phyloP scores from a whole-genome alignment of 1,140 invertebrate genomes.

The Macrotrachela quadricornifera region DNA sequence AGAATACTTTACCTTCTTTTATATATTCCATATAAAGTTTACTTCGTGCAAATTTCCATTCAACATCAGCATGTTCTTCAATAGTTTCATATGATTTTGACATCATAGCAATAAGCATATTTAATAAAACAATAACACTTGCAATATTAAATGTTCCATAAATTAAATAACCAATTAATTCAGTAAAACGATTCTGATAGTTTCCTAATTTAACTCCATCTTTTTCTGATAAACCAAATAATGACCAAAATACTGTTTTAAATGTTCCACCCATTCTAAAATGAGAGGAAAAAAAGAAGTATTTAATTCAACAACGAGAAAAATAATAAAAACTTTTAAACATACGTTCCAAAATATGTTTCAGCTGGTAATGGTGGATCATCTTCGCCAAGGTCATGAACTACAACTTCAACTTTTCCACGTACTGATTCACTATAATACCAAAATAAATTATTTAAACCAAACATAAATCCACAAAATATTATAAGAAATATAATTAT shows the following conservation, averaged over 20 bases:
- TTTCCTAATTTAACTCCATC: conserved; percentile 39
- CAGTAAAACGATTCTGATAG: conserved; percentile 12
- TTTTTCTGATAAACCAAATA: conserved; percentile 46
- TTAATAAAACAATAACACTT: conserved; percentile 34
- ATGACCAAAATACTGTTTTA: conserved; percentile 50
- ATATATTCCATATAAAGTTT: conserved; percentile 81
- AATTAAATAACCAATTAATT: conserved; percentile 23
- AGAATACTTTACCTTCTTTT: conserved; percentile 51
- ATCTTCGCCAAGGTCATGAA: background rate
- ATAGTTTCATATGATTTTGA: conserved; percentile 34
- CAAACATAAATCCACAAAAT: conserved; percentile 30
- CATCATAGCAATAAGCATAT: conserved; percentile 39
- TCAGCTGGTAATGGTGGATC: conserved; percentile 14
- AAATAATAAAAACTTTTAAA: background rate
- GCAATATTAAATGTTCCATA: conserved; percentile 28
- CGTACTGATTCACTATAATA: conserved; percentile 27
- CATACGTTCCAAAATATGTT: conserved; percentile 20
- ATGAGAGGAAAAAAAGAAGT: conserved; percentile 4
- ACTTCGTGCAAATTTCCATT: conserved; percentile 75
- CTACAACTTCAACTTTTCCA: conserved; percentile 18
- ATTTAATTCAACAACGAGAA: background rate
- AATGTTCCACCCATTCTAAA: conserved; percentile 39
- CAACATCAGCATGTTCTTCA: conserved; percentile 52
- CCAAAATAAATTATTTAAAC: conserved; percentile 30
- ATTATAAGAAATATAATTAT: conserved; percentile 16